Base-by-base conservation (phyloP, 1,140 invertebrate genomes). In the Cryptotermes secundus region DNA sequence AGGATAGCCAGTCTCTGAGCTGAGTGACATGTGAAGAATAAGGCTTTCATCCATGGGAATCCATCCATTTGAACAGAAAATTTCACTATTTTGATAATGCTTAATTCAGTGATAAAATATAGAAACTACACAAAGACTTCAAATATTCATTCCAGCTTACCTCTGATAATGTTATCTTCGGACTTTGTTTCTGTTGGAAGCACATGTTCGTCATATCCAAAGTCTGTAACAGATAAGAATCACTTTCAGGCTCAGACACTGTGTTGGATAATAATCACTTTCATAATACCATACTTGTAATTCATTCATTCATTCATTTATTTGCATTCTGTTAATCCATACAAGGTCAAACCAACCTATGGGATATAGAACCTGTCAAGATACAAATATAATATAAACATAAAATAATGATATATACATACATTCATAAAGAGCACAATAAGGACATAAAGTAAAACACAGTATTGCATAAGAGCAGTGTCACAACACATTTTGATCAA, bases 181-280 rank as follows among this genome's bases (percentile, higher is more conserved):
- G n/a, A 72, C 26, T 72, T 72, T 31, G 6, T 31, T 72, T 31
- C 59, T 72, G n/a, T 72, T 72, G 59, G 59, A n/a, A 72, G 26
- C 1, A 72, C n/a, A 72, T 72, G 59, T 16, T 72, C n/a, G 31
- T 31, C 31, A 14, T 72, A 31, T 31, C 26, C 59, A 31, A 31
- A 72, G n/a, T 72, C 59, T 72, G n/a, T 72, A 72, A 72, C 59
- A 72, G 59, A 72, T 31, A 72, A 31, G n/a, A 72, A 72, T 49
- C 16, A 49, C 45, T 19, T 4, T 72, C 10, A 72, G n/a, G 31
- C 4, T 31, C n/a, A 31, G 14, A n/a, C 26, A 72, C 24, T 72
- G 14, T 26, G n/a, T 9, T 14, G 7, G 4, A 31, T 31, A 72
- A 10, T 31, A 72, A 72, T 9, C 45, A 49, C 45, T 49, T 16